phyloP scores from a whole-genome alignment of 2,797 vertebrate genomes.

The Hemitrygon akajei region DNA sequence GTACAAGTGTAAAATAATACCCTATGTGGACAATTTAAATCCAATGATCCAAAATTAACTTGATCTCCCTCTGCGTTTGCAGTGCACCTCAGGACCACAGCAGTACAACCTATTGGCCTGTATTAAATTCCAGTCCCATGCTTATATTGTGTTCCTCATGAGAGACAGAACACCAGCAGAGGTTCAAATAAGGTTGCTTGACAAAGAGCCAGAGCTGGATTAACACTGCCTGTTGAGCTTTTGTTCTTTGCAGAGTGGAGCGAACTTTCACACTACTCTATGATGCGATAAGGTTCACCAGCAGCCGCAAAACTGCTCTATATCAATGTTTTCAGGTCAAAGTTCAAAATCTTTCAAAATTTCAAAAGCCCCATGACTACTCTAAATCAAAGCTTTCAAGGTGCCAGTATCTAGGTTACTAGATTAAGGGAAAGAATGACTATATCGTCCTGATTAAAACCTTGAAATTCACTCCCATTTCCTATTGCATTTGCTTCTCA shows the following conservation, averaged over 20 bases:
- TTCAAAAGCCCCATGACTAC: too few relatives aligned
- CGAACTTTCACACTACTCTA: background rate
- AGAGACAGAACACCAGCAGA: slow-evolving; percentile 1
- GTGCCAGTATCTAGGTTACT: background rate
- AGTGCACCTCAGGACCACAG: background rate
- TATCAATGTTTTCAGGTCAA: too few relatives aligned
- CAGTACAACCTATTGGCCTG: background rate
- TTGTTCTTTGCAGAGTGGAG: background rate
- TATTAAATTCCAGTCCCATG: slow-evolving; percentile 15
- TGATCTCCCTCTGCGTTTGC: background rate
- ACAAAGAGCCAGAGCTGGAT: background rate
- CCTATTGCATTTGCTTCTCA: background rate
- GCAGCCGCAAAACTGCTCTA: background rate
- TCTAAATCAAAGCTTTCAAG: background rate
- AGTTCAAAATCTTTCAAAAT: too few relatives aligned
- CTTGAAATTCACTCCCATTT: background rate
- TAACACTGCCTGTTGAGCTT: background rate
- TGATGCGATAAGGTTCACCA: background rate
- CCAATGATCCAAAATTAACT: slow-evolving; percentile 27
- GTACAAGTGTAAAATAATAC: slow-evolving; percentile 10
- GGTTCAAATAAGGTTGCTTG: slow-evolving; percentile 18
- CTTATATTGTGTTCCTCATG: background rate
- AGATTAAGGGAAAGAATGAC: background rate
- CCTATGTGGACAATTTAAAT: background rate
- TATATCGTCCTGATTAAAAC: background rate